Conservation (phyloP, 2,888 invertebrate species). For the Brachylomia viminalis region DNA sequence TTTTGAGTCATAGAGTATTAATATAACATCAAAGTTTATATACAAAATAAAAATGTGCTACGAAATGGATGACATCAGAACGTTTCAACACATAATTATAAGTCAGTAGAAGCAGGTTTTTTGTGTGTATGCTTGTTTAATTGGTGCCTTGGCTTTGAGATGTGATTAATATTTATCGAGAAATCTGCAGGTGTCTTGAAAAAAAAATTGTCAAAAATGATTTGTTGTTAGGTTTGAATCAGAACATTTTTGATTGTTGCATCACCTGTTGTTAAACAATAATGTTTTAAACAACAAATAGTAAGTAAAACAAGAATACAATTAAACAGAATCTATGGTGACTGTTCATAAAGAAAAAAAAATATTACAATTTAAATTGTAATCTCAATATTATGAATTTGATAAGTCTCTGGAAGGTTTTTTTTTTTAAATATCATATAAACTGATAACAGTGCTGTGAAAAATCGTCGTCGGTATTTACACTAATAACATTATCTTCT, state of each 20-base stretch:
- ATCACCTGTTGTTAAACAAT: not conserved
- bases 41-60: not conserved
- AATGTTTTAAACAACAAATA: not conserved
- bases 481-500: slow-evolving; percentile 44
- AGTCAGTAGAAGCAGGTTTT: slow-evolving; percentile 4
- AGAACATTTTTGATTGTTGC: not conserved
- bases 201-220: not conserved
- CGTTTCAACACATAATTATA: slow-evolving; percentile 5
- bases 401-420: not conserved
- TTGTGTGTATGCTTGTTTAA: not conserved
- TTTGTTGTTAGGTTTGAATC: not conserved
- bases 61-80: slow-evolving; percentile 33
- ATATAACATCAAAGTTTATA: too few species aligned
- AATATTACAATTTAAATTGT: not conserved
- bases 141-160: slow-evolving; percentile 1
- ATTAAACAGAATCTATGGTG: not conserved
- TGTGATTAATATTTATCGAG: not conserved
- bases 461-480: slow-evolving; percentile 16
- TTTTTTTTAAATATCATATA: slow-evolving; percentile 27
- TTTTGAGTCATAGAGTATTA: slow-evolving; percentile 37
- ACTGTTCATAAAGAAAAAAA: not conserved
- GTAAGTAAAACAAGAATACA: not conserved
- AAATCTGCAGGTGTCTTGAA: slow-evolving; percentile 18
- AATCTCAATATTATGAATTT: not conserved
- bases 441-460: slow-evolving; percentile 30